Evolutionary conservation across 2,797 vertebrate species (phyloP), one percentile per base, ranked within the genome.

Genomic region (Amblyraja radiata): DNA sequence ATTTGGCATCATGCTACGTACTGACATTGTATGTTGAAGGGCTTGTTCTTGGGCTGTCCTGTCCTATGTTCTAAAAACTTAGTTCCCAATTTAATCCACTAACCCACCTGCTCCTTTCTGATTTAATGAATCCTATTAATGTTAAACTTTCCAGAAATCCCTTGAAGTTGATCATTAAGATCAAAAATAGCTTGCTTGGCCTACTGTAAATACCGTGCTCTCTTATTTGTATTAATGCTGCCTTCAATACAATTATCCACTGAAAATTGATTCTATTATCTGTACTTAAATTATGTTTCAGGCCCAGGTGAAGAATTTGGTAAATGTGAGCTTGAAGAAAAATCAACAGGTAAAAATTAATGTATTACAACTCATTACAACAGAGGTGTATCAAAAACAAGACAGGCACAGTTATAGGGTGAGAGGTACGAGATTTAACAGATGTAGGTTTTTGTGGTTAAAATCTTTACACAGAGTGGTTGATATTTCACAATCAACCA

Each of bases 271-370:
- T 32, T 93, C 46, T 7, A 61, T 71, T 93, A 92, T 93, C 61
- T 79, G 10, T 36, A 54, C 71, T n/a, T 92, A 23, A 54, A 92
- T 76, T 74, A 23, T 92, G 16, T 92, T 92, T 74, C 90, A 92
- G 90, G 36, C 39, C 68, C 90, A 1, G 90, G 14, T n/a, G 71
- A 92, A 54, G 90, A 92, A 11, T 25, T 92, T 14, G 36, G 14
- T 71, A 92, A 92, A 6, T 0, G 11, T 28, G 39, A 6, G 10
- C 39, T 36, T 25, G 90, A 92, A 88, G 84, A 68, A 88, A 88
- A 92, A n/a, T 28, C 23, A 84, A n/a, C 32, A 92, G 90, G 90
- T 92, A 92, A 92, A 92, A 25, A 4, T 46, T 46, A 46, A 46
- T 46, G 46, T 46, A 46, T 46, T 21, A 90, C 16, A 90, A 65